Evolutionary conservation across 2,113 vertebrate species (phyloP).

Genomic region (Sebastes schlegelii): DNA sequence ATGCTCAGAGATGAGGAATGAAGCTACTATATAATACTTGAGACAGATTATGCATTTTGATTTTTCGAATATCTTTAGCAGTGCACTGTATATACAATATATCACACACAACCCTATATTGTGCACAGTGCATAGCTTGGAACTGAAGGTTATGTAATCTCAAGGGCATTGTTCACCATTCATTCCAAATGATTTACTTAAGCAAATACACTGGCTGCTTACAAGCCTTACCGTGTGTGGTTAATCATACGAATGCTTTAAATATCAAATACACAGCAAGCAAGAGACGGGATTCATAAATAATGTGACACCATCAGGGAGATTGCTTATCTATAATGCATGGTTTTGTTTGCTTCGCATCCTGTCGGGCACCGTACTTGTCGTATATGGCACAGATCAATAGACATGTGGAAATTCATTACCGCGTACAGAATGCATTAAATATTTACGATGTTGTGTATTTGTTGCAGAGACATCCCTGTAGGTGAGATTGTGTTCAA

Average conservation of each 20-base stretch:
- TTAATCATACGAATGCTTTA: slow-evolving; percentile 57
- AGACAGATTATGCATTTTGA: neutral
- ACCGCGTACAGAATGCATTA: slow-evolving; percentile 29
- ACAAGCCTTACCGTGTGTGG: slow-evolving; percentile 25
- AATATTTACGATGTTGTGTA: slow-evolving; percentile 56
- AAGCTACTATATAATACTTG: neutral
- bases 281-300: slow-evolving; percentile 53
- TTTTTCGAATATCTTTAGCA: neutral
- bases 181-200: slow-evolving; percentile 45
- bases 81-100: neutral
- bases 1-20: neutral
- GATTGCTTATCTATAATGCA: slow-evolving; percentile 74
- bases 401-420: slow-evolving; percentile 51
- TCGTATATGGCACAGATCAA: slow-evolving; percentile 55
- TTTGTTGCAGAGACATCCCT: slow-evolving; percentile 21
- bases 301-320: slow-evolving; percentile 56
- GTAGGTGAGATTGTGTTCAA: slow-evolving; percentile 23
- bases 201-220: slow-evolving; percentile 38
- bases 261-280: slow-evolving; percentile 43
- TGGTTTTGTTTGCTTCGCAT: slow-evolving; percentile 59
- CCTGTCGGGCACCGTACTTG: slow-evolving; percentile 28
- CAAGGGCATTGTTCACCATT: slow-evolving; percentile 27
- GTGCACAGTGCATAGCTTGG: neutral
- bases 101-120: too few relatives aligned
- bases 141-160: slow-evolving; percentile 11